Percentiles rank a stretch among this genome's conserved stretches.
Evolutionary conservation across 1,140 invertebrate genomes (phyloP).

Genomic region (Drosophila miranda): DNA sequence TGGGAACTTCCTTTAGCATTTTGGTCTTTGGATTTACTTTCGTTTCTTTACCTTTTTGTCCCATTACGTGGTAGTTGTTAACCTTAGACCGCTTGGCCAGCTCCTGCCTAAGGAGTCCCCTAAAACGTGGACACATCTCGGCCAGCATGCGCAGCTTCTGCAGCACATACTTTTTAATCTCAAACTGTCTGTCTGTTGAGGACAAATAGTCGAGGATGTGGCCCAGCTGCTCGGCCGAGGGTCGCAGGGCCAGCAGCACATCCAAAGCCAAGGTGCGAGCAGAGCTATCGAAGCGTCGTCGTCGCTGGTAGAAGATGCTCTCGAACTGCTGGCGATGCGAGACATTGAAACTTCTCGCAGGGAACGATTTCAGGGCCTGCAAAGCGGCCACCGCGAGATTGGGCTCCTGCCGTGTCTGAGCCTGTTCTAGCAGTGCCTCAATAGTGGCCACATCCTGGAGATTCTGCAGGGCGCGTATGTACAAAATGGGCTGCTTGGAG

Average conservation of each 20-base stretch:
- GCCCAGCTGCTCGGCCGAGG: slow-evolving; percentile 83
- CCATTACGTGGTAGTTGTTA: slow-evolving; percentile 87
- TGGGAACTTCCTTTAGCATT: not conserved
- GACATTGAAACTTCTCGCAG: slow-evolving; percentile 73
- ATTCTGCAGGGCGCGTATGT: slow-evolving; percentile 87
- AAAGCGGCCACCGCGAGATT: slow-evolving; percentile 86
- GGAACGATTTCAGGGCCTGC: slow-evolving; percentile 86
- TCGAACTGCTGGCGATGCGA: slow-evolving; percentile 83
- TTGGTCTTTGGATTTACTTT: not conserved
- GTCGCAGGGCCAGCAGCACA: slow-evolving; percentile 86
- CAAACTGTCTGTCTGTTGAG: slow-evolving; percentile 84
- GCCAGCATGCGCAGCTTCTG: slow-evolving; percentile 86
- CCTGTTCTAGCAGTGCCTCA: slow-evolving; percentile 84
- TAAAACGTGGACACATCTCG: slow-evolving; percentile 83
- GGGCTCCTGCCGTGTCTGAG: slow-evolving; percentile 83
- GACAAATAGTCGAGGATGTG: slow-evolving; percentile 84
- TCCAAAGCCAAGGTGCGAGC: slow-evolving; percentile 88
- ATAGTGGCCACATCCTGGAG: slow-evolving; percentile 85
- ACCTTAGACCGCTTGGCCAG: slow-evolving; percentile 82
- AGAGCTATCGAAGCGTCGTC: slow-evolving; percentile 87
- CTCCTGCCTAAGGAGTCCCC: slow-evolving; percentile 79
- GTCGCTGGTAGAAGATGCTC: slow-evolving; percentile 87
- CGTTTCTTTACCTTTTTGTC: slow-evolving; percentile 83
- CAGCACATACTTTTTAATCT: slow-evolving; percentile 87
- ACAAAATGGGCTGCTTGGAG: slow-evolving; percentile 83